Base-by-base conservation (phyloP, 2,888 invertebrate genomes). In the Physocephala rufipes region DNA sequence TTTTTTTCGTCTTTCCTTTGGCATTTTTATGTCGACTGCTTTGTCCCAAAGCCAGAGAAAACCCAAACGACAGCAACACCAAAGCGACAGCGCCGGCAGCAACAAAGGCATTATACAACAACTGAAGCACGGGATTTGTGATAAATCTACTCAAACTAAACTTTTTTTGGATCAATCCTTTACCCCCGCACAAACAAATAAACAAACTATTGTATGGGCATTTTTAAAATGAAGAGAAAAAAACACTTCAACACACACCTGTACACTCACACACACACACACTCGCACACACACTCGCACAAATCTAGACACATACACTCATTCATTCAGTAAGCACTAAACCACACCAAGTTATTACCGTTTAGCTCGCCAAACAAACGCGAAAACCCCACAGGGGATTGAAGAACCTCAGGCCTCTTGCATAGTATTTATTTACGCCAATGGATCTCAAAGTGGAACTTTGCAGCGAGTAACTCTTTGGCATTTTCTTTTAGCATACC, bases 361-460 rank as follows among this genome's bases (percentile, higher is more conserved):
- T 49, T 49, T 49, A 49, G 19, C 49, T 49, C 19, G 49, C 16
- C 19, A 49, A 49, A 49, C 49, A n/a, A 19, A n/a, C 19, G n/a
- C 19, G 12, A 49, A 2, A 13, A n/a, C 19, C 49, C 5, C n/a
- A n/a, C n/a, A 49, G 49, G 2, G 12, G 49, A n/a, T n/a, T n/a
- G 49, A 7, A 49, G 49, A 3, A 3, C 2, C 49, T 67, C 67
- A 67, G 59, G 67, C 59, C 67, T 58, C 19, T 59, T 59, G 47
- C 58, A 28, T 19, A 58, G 59, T 45, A 28, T 67, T 67, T 67
- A 67, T 67, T 67, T 59, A 67, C 67, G 59, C 67, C 67, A 67
- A 47, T 67, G 67, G 47, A 67, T 67, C n/a, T 47, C 67, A 58
- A 67, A 67, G 59, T 67, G 59, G 59, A 45, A 67, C 43, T 47